Conservation (phyloP, 2,888 invertebrate genomes). For the Rhamphomyia laevipes region DNA sequence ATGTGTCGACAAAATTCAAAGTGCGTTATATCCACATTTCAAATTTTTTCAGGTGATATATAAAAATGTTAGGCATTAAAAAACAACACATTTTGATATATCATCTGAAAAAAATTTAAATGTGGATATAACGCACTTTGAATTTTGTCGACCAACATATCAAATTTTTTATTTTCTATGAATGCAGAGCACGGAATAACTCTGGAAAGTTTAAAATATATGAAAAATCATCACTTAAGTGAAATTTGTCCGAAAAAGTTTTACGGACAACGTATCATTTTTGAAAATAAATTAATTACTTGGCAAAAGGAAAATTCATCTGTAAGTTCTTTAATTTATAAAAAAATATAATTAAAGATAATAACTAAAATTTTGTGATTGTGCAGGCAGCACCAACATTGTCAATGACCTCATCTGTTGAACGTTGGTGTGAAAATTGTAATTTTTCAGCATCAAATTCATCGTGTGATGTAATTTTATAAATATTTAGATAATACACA, state of each 20-base stretch:
- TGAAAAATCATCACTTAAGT: not conserved
- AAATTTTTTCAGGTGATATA: too few species aligned
- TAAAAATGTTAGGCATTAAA: too few species aligned
- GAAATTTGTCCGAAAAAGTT: not conserved
- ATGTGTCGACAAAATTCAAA: too few species aligned
- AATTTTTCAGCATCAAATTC: not conserved
- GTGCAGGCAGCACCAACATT: not conserved
- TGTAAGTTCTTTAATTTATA: not conserved
- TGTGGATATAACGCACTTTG: too few species aligned
- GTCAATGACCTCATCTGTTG: not conserved
- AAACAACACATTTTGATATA: too few species aligned
- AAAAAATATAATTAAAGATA: not conserved
- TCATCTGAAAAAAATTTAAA: too few species aligned
- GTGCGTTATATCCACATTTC: too few species aligned
- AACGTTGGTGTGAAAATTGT: not conserved
- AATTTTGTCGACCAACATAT: too few species aligned
- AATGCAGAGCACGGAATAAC: not conserved
- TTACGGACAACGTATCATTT: not conserved
- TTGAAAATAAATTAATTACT: not conserved
- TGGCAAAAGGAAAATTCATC: not conserved
- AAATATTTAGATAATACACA: not conserved
- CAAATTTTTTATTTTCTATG: not conserved
- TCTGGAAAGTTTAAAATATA: not conserved
- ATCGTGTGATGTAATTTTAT: not conserved
- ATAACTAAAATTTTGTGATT: not conserved